Evolutionary conservation across 2,888 invertebrate genomes (phyloP).

Genomic region (Trachelus iudaicus): DNA sequence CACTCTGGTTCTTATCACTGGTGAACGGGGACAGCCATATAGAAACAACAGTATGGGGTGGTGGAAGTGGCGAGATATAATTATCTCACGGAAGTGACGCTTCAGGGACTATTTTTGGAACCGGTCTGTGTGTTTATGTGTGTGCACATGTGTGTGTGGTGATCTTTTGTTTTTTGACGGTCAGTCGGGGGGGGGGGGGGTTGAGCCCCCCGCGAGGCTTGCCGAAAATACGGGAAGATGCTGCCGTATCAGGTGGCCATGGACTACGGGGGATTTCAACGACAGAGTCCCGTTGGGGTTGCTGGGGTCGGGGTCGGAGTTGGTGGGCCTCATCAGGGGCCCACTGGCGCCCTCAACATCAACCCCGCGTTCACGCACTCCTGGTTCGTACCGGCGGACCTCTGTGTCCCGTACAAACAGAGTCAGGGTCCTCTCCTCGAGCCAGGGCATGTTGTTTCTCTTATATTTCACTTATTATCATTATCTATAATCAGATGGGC

Average conservation of each 20-base stretch:
- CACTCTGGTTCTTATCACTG: not conserved
- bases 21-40: not conserved
- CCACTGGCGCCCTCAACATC: conserved; percentile 78
- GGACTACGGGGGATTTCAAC: conserved; percentile 71
- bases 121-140: not conserved
- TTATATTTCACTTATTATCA: conserved; percentile 64
- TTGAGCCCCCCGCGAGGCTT: not conserved
- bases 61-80: not conserved
- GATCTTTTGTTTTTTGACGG: not conserved
- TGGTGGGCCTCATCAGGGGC: conserved; percentile 81
- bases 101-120: not conserved
- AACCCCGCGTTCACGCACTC: conserved; percentile 91
- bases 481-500: not conserved
- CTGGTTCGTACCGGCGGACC: conserved; percentile 95
- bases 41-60: not conserved
- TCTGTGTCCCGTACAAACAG: conserved; percentile 89
- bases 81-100: not conserved
- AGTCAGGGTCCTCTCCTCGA: conserved; percentile 85
- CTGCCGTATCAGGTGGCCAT: conserved; percentile 91
- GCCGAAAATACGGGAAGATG: conserved; percentile 67
- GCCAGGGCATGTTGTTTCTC: conserved; percentile 86
- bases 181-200: not conserved
- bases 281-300: conserved; percentile 67
- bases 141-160: not conserved
- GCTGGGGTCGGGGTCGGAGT: conserved; percentile 52